phyloP scores from a whole-genome alignment of 2,113 vertebrate species.

The Hemiscyllium ocellatum region DNA sequence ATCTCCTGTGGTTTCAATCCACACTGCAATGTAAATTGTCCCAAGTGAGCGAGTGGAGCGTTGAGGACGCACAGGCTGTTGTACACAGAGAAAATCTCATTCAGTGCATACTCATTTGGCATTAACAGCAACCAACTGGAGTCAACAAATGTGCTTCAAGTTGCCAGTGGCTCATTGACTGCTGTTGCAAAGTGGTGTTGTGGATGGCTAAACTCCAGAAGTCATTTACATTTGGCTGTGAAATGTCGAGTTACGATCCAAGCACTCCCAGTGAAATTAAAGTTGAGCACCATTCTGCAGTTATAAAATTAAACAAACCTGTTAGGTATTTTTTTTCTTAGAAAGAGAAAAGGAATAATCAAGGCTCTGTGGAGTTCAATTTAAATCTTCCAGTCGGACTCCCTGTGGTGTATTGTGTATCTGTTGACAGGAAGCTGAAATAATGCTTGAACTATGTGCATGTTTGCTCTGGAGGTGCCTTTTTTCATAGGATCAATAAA shows the following conservation, averaged over 20 bases:
- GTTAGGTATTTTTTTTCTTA: neutral
- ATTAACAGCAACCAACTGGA: neutral
- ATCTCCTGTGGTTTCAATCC: neutral
- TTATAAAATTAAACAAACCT: neutral
- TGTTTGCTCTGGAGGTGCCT: neutral
- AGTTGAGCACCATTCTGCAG: neutral
- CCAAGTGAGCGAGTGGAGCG: neutral
- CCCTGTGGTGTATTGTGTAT: no score
- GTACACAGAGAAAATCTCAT: neutral
- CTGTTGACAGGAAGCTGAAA: neutral
- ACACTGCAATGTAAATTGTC: neutral
- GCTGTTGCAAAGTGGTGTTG: neutral
- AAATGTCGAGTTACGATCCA: neutral
- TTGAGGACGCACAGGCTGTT: neutral
- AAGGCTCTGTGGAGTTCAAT: neutral
- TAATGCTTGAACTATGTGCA: neutral
- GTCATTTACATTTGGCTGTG: constrained; percentile 6
- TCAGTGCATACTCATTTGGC: neutral
- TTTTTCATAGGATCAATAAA: neutral
- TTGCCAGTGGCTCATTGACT: neutral
- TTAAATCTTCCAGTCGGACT: neutral
- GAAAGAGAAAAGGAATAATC: neutral
- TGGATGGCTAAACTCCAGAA: neutral
- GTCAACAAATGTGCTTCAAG: neutral
- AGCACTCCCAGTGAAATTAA: neutral